Conservation (phyloP, 2,113 vertebrate species). For the Spea multiplicata region DNA sequence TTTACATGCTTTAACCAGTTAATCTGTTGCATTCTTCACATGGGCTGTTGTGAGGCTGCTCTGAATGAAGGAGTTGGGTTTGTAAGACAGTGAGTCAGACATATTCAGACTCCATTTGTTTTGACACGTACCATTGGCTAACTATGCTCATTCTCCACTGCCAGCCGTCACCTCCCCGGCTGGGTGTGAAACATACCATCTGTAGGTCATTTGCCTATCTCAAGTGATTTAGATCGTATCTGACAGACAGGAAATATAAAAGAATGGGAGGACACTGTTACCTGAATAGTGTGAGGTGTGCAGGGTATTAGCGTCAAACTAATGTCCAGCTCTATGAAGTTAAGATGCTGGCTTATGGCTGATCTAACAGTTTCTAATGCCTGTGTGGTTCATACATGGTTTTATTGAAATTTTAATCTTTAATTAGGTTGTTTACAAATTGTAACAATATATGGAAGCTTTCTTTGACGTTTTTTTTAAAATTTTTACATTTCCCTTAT, state of each 20-base stretch:
- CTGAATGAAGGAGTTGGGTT: neutral
- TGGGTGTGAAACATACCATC: conserved; percentile 22
- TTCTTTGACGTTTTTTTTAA: no score
- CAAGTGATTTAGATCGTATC: neutral
- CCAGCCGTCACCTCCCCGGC: conserved; percentile 21
- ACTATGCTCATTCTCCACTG: conserved; percentile 27
- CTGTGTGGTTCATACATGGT: no score
- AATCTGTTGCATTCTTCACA: neutral
- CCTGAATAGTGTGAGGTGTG: no score
- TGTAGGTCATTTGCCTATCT: conserved; percentile 7
- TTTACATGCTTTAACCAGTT: neutral
- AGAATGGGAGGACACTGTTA: neutral
- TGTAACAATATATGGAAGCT: no score
- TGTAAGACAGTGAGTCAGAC: conserved; percentile 1
- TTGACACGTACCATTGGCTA: conserved; percentile 27
- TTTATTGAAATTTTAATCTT: no score
- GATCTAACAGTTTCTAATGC: no score
- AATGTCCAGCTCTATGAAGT: no score
- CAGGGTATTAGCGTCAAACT: no score
- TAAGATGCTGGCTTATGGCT: no score
- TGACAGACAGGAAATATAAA: neutral
- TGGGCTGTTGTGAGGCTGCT: neutral
- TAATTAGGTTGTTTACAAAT: no score
- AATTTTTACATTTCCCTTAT: no score
- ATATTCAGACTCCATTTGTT: conserved; percentile 3